Evolutionary conservation across 2,888 invertebrate genomes (phyloP), one percentile per base, ranked within the genome.

Genomic region (Argynnis bischoffii): DNA sequence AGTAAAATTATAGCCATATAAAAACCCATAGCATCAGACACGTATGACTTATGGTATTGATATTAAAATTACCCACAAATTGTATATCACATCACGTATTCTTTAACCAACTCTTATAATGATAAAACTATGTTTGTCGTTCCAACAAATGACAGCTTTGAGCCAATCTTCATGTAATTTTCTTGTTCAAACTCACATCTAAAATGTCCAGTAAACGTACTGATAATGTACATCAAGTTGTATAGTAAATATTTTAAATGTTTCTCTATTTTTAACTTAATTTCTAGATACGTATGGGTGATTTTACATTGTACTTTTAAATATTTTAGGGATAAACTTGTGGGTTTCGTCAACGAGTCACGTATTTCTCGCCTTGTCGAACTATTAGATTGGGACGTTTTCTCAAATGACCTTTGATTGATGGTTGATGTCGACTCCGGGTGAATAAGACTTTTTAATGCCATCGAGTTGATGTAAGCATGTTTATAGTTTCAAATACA

Each of bases 101-200:
- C 54, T 63, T 65, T 70, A 67, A 72, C 72, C 69, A 72, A 72
- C 72, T 69, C 66, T 55, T 61, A 64, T 70, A 71, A 69, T 64
- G 66, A 64, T 60, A 59, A 66, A 69, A 64, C 64, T 55, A 56
- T 65, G 59, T 63, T 55, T 70, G 67, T 67, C 70, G 66, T 72
- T 55, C 64, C 47, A 51, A 55, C 70, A 70, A 72, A 72, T 74
- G 67, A 74, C 69, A 66, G 67, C 67, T 51, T 64, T 64, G 55
- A 60, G 59, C 41, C 67, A 67, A 70, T 69, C 60, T 67, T 69
- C 61, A 57, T 61, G 67, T 70, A 69, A 86, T 87, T 81, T 83
- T 82, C 82, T 83, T 82, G 81, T 84, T 79, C 81, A 82, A 85
- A 84, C 83, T 82, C 74, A 76, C 78, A 67, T 67, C 66, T 79